Evolutionary conservation across 2,797 vertebrate genomes (phyloP).

Genomic region (Argyrosomus regius): DNA sequence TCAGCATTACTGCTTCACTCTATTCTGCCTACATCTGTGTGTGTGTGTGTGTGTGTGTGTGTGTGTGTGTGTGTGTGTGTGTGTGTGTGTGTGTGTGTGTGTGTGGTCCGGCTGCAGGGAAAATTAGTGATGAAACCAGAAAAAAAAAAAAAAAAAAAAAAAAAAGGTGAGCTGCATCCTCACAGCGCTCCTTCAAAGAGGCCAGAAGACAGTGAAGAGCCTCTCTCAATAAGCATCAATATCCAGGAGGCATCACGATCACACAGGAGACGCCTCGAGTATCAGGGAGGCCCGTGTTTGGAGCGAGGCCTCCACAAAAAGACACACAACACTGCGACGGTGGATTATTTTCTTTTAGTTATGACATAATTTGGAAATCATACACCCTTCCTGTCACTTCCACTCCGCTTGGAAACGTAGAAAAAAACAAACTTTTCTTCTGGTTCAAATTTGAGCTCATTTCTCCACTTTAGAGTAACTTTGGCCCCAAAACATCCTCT

Average conservation of each 20-base stretch:
- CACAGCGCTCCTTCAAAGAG: constrained; percentile 46
- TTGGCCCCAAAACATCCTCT: constrained; percentile 48
- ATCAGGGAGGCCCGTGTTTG: constrained; percentile 39
- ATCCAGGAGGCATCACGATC: constrained; percentile 42
- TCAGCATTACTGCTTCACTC: constrained; percentile 35
- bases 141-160: constrained; percentile 45
- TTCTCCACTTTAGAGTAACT: constrained; percentile 44
- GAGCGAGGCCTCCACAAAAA: constrained; percentile 33
- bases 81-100: neutral
- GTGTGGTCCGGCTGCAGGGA: constrained; percentile 53
- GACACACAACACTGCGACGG: neutral
- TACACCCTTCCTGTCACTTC: constrained; percentile 49
- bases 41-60: too few relatives aligned
- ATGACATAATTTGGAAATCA: constrained; percentile 52
- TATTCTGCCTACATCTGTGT: constrained; percentile 29
- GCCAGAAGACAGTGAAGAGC: constrained; percentile 52
- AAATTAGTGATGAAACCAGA: constrained; percentile 43
- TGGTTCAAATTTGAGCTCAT: constrained; percentile 39
- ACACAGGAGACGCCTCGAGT: constrained; percentile 9
- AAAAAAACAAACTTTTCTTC: constrained; percentile 36
- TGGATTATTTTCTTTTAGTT: constrained; percentile 43
- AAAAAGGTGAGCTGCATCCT: constrained; percentile 44
- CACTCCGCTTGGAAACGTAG: constrained; percentile 21
- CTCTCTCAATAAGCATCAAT: constrained; percentile 49
- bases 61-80: constrained; percentile 27